These are phyloP conservation scores for Botia almorhae DNA, from an alignment of 2,797 vertebrate genomes.

Conservation along the genomic window DNA sequence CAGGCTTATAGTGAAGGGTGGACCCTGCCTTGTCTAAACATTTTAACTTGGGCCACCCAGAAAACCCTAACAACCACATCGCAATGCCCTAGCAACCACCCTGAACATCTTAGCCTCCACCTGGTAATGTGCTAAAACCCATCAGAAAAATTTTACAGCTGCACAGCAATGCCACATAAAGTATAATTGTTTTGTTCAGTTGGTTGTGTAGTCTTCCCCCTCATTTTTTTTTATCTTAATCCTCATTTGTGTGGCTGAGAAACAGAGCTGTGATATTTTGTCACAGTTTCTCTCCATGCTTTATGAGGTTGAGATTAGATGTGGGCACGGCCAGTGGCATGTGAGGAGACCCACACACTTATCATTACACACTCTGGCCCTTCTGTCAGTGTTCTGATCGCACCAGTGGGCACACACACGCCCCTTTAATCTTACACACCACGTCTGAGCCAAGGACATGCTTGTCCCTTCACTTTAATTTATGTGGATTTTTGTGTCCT, in stretches of 20 bases:
- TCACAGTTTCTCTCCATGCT: slow-evolving; percentile 16
- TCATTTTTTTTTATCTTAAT: neutral
- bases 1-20: no score
- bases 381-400: neutral
- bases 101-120: no score
- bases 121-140: no score
- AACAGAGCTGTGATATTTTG: slow-evolving; percentile 6
- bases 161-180: no score
- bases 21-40: no score
- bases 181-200: neutral
- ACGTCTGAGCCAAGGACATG: slow-evolving; percentile 36
- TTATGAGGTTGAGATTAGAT: slow-evolving; percentile 20
- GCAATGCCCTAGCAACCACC: no score
- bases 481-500: slow-evolving; percentile 45
- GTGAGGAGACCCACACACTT: neutral
- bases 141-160: no score
- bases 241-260: neutral
- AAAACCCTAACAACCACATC: no score
- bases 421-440: slow-evolving; percentile 17
- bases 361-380: neutral
- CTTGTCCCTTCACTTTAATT: slow-evolving; percentile 47
- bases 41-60: no score
- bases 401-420: slow-evolving; percentile 32
- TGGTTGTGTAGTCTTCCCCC: neutral
- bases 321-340: slow-evolving; percentile 36